Evolutionary conservation across 2,888 invertebrate species (phyloP), one percentile per base, ranked within the genome.

Genomic region (Heliconius cydno): DNA sequence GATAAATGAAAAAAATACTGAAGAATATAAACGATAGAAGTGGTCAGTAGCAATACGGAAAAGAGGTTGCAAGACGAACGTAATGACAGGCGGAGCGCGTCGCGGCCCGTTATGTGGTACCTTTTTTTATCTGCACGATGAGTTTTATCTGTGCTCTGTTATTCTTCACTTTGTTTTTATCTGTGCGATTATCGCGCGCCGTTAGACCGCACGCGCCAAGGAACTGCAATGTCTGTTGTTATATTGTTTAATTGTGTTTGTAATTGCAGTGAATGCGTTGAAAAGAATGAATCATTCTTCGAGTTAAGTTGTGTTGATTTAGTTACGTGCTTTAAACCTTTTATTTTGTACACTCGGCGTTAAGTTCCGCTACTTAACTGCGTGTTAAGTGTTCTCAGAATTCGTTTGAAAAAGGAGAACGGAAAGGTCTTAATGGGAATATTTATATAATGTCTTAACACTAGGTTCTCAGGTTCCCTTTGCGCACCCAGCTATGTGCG

Each of bases 51-150:
- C 75, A 66, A 75, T 75, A 65, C 75, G 65, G 75, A 66, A 75
- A 75, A 75, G 75, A 75, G 75, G 75, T 70, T 70, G 77, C 79
- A 30, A 85, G 84, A 84, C 63, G 86, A 86, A 88, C 87, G 89
- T 86, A 89, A 88, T 90, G 90, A 88, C 90, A 90, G 90, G 86
- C 90, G 89, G 87, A 90, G 92, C 91, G 92, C 91, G 91, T 90
- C 92, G 90, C 87, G 87, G 84, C 87, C 92, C 93, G 92, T 92
- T 92, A 93, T 91, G 89, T 90, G 90, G 89, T 90, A 90, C 87
- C 87, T 85, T 93, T 92, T 46, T 92, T 92, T 91, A 92, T 91
- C 91, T 85, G 86, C 84, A 87, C 89, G 87, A 86, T 84, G 87
- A 78, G 82, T 80, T 79, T 82, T 73, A 74, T 77, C 77, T 81